These are phyloP conservation scores for Nephrotoma guestfalica DNA, from an alignment of 2,888 invertebrate genomes.

Conservation along the genomic window DNA sequence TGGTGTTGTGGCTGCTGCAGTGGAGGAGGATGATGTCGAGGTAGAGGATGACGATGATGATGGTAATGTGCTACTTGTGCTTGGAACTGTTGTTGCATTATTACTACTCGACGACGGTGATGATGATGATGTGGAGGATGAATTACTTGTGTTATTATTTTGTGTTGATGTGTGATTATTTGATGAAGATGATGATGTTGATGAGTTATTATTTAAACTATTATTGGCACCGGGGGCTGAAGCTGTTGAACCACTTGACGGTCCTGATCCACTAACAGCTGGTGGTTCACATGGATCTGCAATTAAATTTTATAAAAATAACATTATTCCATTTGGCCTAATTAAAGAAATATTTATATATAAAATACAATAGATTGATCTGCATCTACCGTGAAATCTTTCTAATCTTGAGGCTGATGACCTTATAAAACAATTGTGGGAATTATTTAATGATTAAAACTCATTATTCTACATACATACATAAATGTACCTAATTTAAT, in stretches of 20 bases:
- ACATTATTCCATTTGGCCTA: not conserved
- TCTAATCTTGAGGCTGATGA: not conserved
- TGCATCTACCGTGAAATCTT: not conserved
- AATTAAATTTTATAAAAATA: conserved; percentile 20
- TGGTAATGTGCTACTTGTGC: conserved; percentile 8
- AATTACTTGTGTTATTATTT: conserved; percentile 8
- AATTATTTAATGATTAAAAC: not conserved
- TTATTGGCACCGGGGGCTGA: conserved; percentile 12
- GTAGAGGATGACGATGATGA: conserved; percentile 11
- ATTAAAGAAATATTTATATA: not conserved
- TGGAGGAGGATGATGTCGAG: conserved; percentile 10
- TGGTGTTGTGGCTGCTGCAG: conserved; percentile 7
- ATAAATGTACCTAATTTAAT: not conserved
- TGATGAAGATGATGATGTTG: conserved; percentile 12
- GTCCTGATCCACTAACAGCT: conserved; percentile 29
- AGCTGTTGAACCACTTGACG: conserved; percentile 17
- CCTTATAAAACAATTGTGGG: not conserved
- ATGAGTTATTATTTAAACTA: conserved; percentile 15
- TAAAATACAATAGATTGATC: not conserved
- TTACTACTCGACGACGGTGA: conserved; percentile 14
- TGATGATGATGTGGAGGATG: conserved; percentile 13
- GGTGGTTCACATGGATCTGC: conserved; percentile 64
- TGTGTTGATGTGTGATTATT: not conserved
- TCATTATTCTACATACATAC: not conserved
- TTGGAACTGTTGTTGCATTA: conserved; percentile 14